phyloP scores from a whole-genome alignment of 2,797 vertebrate genomes.

The Atherinosoma microstoma region DNA sequence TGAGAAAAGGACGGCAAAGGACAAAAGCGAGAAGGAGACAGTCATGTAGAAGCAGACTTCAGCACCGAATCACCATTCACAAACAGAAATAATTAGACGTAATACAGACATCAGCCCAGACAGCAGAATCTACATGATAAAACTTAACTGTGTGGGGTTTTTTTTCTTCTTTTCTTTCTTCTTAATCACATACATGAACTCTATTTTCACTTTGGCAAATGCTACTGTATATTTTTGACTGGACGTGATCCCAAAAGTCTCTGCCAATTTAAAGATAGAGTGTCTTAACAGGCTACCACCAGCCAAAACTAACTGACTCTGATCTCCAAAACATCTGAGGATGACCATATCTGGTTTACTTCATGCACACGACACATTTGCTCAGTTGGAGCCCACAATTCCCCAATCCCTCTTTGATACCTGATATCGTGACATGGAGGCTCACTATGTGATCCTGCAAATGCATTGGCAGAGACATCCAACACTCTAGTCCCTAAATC shows the following conservation, averaged over 20 bases:
- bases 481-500: constrained; percentile 68
- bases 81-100: constrained; percentile 57
- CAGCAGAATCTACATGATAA: constrained; percentile 49
- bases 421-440: constrained; percentile 60
- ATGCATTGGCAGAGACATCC: constrained; percentile 63
- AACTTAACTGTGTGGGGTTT: constrained; percentile 12
- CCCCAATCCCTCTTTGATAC: constrained; percentile 67
- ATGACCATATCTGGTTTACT: constrained; percentile 31
- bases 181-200: constrained; percentile 22
- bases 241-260: constrained; percentile 25
- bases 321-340: constrained; percentile 44
- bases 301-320: constrained; percentile 33
- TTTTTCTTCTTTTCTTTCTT: constrained; percentile 2
- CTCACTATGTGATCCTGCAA: constrained; percentile 56
- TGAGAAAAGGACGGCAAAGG: constrained; percentile 51
- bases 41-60: constrained; percentile 50
- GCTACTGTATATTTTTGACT: constrained; percentile 42
- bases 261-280: constrained; percentile 15
- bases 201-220: constrained; percentile 36
- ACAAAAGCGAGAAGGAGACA: constrained; percentile 63
- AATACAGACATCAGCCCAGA: constrained; percentile 47
- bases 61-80: constrained; percentile 57
- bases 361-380: constrained; percentile 41
- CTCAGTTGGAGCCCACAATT: constrained; percentile 25
- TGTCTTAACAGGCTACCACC: constrained; percentile 21